Conservation (phyloP, 2,113 vertebrate species). For the Proteles cristata region DNA sequence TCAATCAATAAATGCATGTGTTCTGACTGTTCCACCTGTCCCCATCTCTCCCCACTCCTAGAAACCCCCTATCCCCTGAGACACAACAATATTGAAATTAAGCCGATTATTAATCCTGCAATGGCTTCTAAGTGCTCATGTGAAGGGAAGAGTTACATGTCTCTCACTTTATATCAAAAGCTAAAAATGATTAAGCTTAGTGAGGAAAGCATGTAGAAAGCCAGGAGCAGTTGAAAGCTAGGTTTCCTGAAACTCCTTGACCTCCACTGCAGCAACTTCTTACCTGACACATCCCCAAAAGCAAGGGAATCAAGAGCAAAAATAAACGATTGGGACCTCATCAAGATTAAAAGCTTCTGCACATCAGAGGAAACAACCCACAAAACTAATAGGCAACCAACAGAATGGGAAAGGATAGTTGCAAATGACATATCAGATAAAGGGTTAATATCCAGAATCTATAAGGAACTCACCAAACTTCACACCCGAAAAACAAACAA, state of each 20-base stretch:
- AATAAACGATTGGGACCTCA: too few relatives aligned
- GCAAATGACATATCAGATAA: too few relatives aligned
- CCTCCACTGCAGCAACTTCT: too few relatives aligned
- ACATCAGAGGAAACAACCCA: too few relatives aligned
- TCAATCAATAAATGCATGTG: not conserved
- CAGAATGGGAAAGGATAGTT: too few relatives aligned
- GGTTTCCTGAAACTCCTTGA: not conserved
- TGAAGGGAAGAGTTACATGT: not conserved
- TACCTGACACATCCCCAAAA: too few relatives aligned
- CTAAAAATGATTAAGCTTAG: not conserved
- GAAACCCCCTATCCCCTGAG: not conserved
- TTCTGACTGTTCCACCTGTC: not conserved
- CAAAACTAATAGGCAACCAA: too few relatives aligned
- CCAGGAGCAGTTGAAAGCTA: not conserved
- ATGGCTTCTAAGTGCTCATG: not conserved
- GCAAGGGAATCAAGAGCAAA: too few relatives aligned
- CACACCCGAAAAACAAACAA: too few relatives aligned
- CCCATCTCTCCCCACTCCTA: not conserved
- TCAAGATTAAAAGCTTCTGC: too few relatives aligned
- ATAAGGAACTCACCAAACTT: too few relatives aligned
- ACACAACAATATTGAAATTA: not conserved
- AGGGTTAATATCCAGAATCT: too few relatives aligned
- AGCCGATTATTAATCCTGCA: not conserved
- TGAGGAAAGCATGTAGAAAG: not conserved
- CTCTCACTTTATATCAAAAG: not conserved